A percentile compares a stretch with the other conserved stretches of the same genome.
Evolutionary conservation across 2,113 vertebrate genomes (phyloP).

Genomic region (Carettochelys insculpta): DNA sequence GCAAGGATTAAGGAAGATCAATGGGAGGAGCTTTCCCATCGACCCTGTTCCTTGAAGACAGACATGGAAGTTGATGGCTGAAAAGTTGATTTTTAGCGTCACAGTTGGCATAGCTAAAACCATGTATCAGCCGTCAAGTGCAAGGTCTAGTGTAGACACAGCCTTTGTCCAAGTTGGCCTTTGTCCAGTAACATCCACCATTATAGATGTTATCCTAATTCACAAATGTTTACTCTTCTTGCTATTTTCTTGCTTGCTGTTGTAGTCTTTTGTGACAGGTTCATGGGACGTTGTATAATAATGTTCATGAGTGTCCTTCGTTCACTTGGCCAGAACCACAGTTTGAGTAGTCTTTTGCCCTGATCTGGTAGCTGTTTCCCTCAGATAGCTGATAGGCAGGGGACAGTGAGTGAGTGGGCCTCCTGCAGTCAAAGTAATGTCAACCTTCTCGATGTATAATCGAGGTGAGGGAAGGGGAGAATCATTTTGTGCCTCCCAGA

Average conservation of each 20-base stretch:
- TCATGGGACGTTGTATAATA: background rate
- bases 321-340: background rate
- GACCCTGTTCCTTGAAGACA: too few species aligned
- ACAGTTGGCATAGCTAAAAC: too few species aligned
- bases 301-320: background rate
- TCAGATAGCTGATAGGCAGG: rapidly evolving
- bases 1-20: too few species aligned
- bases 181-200: too few species aligned
- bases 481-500: background rate
- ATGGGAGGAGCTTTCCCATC: too few species aligned
- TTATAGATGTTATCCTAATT: background rate
- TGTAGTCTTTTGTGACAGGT: background rate
- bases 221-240: background rate
- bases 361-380: background rate
- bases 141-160: too few species aligned
- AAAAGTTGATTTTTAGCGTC: too few species aligned
- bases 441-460: background rate
- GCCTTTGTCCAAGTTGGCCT: too few species aligned
- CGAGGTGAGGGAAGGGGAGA: background rate
- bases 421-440: background rate
- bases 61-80: too few species aligned
- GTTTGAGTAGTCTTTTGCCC: background rate
- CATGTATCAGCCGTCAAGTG: too few species aligned
- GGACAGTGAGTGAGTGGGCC: too few species aligned
- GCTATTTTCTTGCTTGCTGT: background rate